Base-by-base conservation (phyloP, 2,888 invertebrate genomes). In the Perdita meconis region DNA sequence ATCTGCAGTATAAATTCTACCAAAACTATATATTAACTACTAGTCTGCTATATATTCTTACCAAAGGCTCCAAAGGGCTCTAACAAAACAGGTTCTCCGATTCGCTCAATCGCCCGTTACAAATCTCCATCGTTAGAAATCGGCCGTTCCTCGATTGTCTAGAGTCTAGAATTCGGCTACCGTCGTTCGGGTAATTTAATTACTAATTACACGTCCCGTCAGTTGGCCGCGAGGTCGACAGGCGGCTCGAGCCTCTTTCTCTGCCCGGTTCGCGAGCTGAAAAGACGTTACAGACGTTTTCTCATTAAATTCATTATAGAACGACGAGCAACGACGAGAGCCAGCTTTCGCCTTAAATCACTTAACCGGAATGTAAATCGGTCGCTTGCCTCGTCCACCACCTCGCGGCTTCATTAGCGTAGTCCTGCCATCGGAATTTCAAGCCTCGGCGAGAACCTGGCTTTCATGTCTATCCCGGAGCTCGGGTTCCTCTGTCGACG, bases 221-320 rank as follows among this genome's bases (percentile, higher is more conserved):
- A 51, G 65, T 55, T 42, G n/a, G n/a, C 38, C 13, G 44, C 76
- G 53, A 50, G 53, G 24, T 22, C 47, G 44, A 10, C 59, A 69
- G 70, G 26, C 51, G 36, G 36, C 57, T 53, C 44, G 50, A 38
- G 40, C 57, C 34, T 36, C 55, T 22, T 12, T 10, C 60, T 30
- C 40, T 13, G 12, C 22, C 40, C 34, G 22, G 42, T 44, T 66
- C 76, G 38, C 50, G 44, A 67, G 50, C 56, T 70, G 38, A 73
- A 61, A 63, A 71, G 56, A 51, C 47, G 76, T 51, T 59, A 57
- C 78, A 64, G 70, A 68, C 65, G 65, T 81, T 78, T 78, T 81
- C 83, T 78, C 81, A 78, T 83, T 83, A 83, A 83, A 80, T 77
- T 82, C 67, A 83, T 83, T 81, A 81, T 78, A 78, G 70, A 71